These are phyloP conservation scores for Macrosoma leucophasiata DNA, from an alignment of 2,888 invertebrate species.

Conservation along the genomic window DNA sequence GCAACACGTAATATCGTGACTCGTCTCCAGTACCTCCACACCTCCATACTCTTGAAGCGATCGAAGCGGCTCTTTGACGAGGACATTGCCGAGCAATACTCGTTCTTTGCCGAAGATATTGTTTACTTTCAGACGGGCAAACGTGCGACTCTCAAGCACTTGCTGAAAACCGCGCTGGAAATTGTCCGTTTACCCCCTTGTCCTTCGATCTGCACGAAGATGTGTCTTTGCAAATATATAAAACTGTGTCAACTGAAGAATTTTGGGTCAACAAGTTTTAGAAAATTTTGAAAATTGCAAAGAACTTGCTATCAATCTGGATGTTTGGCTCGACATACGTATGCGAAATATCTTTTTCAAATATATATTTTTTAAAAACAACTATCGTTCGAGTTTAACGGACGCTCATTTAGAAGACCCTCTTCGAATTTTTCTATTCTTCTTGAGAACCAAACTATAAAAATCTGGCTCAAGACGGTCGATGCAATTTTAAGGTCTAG, in stretches of 20 bases:
- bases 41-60: no score
- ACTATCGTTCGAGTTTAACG: slow-evolving; percentile 7
- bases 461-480: slow-evolving; percentile 3
- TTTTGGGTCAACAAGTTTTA: slow-evolving; percentile 2
- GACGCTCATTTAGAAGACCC: slow-evolving; percentile 9
- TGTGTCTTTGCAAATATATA: neutral
- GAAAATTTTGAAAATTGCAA: slow-evolving; percentile 7
- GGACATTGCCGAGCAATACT: no score
- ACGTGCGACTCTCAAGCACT: no score
- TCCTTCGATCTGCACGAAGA: neutral
- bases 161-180: no score
- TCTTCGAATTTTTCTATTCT: slow-evolving; percentile 6
- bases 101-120: no score
- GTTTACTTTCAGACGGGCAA: no score
- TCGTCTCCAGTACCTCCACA: no score
- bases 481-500: slow-evolving; percentile 15
- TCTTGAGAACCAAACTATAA: slow-evolving; percentile 7
- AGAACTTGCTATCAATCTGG: slow-evolving; percentile 2
- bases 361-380: slow-evolving; percentile 5
- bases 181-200: no score
- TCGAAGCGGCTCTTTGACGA: no score
- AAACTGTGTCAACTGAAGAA: slow-evolving; percentile 5
- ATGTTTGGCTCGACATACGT: slow-evolving; percentile 2
- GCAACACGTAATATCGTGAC: no score
- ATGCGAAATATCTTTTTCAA: slow-evolving; percentile 5